Base-by-base conservation (phyloP, 2,797 vertebrate species). In the Danionella dracula region DNA sequence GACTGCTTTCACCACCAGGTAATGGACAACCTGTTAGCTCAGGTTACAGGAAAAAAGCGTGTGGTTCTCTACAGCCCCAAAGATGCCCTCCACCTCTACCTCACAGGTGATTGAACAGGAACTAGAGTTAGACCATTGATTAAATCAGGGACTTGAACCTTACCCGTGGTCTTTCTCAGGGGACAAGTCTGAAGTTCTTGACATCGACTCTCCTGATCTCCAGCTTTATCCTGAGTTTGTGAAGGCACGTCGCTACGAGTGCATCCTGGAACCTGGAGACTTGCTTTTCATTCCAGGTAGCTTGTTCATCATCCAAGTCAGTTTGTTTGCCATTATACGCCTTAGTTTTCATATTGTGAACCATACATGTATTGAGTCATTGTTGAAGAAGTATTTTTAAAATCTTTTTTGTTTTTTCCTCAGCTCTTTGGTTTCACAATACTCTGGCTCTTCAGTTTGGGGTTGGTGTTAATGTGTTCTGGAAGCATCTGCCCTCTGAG, bases 371-470 rank as follows among this genome's bases (percentile, higher is more conserved):
- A 41, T 41, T 19, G 8, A 16, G 19, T n/a, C 5, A 8, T 55
- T 37, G 16, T 35, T 40, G 13, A 0, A n/a, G 4, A 44, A 17
- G 5, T n/a, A 12, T 3, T 11, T 42, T 17, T 7, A 11, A 45
- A 6, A 20, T 11, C 0, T 2, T 0, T 4, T 53, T 4, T 37
- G 38, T n/a, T 9, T 34, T 15, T 49, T 49, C 21, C 20, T 41
- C 83, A 98, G 96, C 96, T 29, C 80, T 98, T 80, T 99, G 96
- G 95, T 97, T 99, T 83, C 96, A 98, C 62, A 98, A 97, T 82
- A 93, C 95, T 3, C 79, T 91, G 61, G 93, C 93, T 46, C 88
- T 95, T 78, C 87, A 94, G 75, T 98, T 97, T 74, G 94, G 94
- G 37, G 91, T 98, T 16, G 95, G 93, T 5, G 83, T 98, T 8